phyloP scores from a whole-genome alignment of 2,888 invertebrate genomes.

The Physocephala rufipes region DNA sequence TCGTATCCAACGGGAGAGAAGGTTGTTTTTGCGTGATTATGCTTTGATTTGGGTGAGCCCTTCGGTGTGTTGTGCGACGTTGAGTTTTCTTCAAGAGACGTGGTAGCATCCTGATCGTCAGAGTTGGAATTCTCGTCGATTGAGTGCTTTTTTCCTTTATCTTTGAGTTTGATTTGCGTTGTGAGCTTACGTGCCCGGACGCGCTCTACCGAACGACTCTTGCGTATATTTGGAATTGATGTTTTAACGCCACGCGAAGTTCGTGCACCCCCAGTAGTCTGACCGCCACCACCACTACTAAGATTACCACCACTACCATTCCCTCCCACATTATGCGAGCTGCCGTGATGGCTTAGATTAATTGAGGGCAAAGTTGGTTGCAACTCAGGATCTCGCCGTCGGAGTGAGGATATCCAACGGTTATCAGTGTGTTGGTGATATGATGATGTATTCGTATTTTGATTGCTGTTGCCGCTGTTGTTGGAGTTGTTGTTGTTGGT shows the following conservation, averaged over 20 bases:
- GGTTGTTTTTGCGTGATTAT: slow-evolving; percentile 45
- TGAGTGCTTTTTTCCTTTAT: slow-evolving; percentile 63
- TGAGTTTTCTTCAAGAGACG: slow-evolving; percentile 65
- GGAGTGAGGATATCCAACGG: slow-evolving; percentile 75
- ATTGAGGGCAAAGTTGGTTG: slow-evolving; percentile 75
- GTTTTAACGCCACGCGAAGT: slow-evolving; percentile 56
- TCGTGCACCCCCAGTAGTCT: slow-evolving; percentile 40
- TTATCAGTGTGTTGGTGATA: slow-evolving; percentile 67
- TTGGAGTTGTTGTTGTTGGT: slow-evolving; percentile 40
- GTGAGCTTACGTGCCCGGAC: slow-evolving; percentile 64
- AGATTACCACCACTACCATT: slow-evolving; percentile 55
- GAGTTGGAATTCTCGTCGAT: slow-evolving; percentile 66
- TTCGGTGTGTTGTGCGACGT: slow-evolving; percentile 62
- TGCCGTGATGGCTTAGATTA: slow-evolving; percentile 63
- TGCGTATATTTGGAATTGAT: slow-evolving; percentile 57
- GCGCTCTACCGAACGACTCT: slow-evolving; percentile 65
- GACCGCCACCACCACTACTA: slow-evolving; percentile 59
- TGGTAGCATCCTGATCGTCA: slow-evolving; percentile 66
- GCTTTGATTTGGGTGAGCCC: slow-evolving; percentile 59
- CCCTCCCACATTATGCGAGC: slow-evolving; percentile 66
- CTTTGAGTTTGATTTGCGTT: slow-evolving; percentile 65
- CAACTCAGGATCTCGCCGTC: slow-evolving; percentile 73
- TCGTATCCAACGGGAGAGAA: slow-evolving; percentile 76
- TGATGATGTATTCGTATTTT: slow-evolving; percentile 44
- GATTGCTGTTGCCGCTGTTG: slow-evolving; percentile 29